Base-by-base conservation (phyloP, 2,797 vertebrate species). In the Ctenochaetus hawaiiensis region DNA sequence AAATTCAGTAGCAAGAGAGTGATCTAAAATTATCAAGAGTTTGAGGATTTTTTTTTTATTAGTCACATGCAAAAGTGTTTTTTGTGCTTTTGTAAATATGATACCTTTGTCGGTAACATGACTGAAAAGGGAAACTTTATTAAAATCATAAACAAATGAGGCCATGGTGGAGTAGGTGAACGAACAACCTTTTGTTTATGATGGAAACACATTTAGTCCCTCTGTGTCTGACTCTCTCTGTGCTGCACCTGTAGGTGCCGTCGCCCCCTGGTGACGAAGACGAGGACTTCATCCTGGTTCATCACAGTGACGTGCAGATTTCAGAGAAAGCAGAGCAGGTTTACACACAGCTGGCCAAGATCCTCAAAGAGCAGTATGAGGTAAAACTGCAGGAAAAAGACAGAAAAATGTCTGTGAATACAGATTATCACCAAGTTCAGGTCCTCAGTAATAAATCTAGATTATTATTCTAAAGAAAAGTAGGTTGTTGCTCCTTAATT, bases 201-300 rank as follows among this genome's bases (percentile, higher is more conserved):
- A 2, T 17, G 3, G 43, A 45, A 39, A 6, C 6, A 0, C 14
- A 4, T 3, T 8, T 11, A 0, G 22, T 16, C 37, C 12, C 8
- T 0, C 23, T 34, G 43, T 1, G 17, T 7, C 26, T 16, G 41
- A 67, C 10, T 0, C 8, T 17, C 43, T n/a, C 20, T 77, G 23
- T 74, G 30, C 41, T 51, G 8, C 75, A 94, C 41, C 67, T 48
- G 18, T 75, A 99, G 98, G 92, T 99, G 54, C 97, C 97, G 43
- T 97, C 97, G 61, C 97, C 96, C 45, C 96, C 96, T 60, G 97
- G 97, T 83, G 97, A 99, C 6, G 95, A 96, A 64, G 97, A 99
- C 0, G 95, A 96, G 4, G 97, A 97, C 89, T 99, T 99, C 90
- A 97, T 99, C 87, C 91, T 99, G 78, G 95, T 99, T 66, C 96